Percentiles rank a stretch among this genome's conserved stretches.
Evolutionary conservation across 1,140 invertebrate genomes (phyloP).

Genomic region (Drosophila neocordata): DNA sequence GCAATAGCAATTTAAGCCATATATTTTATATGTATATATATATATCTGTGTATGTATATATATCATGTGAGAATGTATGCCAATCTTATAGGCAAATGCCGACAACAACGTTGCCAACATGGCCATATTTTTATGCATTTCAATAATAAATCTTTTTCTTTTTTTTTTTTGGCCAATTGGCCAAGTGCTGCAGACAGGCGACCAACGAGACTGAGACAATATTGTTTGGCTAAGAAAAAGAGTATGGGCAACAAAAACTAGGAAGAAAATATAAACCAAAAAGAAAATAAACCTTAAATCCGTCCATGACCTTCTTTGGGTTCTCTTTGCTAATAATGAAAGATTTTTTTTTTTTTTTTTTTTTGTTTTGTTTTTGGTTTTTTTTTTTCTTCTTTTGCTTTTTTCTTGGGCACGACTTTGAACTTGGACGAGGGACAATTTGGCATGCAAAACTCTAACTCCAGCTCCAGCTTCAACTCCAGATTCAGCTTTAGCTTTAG

Average conservation of each 20-base stretch:
- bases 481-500: not conserved
- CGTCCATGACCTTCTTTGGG: slow-evolving; percentile 79
- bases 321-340: slow-evolving; percentile 58
- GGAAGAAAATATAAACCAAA: slow-evolving; percentile 25
- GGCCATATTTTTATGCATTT: slow-evolving; percentile 77
- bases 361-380: not conserved
- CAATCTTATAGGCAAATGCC: slow-evolving; percentile 51
- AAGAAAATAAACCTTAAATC: slow-evolving; percentile 61
- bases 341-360: slow-evolving; percentile 23
- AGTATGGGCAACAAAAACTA: slow-evolving; percentile 1
- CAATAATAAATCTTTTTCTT: slow-evolving; percentile 69
- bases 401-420: slow-evolving; percentile 73
- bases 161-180: slow-evolving; percentile 54
- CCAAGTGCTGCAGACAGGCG: slow-evolving; percentile 40
- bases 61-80: slow-evolving; percentile 43
- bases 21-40: slow-evolving; percentile 8
- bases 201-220: slow-evolving; percentile 3
- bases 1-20: slow-evolving; percentile 5
- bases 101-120: slow-evolving; percentile 27
- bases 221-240: not conserved
- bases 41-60: not conserved
- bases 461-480: not conserved
- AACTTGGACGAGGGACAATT: slow-evolving; percentile 74
- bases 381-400: slow-evolving; percentile 35
- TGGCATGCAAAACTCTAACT: slow-evolving; percentile 66